Evolutionary conservation across 2,888 invertebrate species (phyloP).

Genomic region (Synanthedon tipuliformis): DNA sequence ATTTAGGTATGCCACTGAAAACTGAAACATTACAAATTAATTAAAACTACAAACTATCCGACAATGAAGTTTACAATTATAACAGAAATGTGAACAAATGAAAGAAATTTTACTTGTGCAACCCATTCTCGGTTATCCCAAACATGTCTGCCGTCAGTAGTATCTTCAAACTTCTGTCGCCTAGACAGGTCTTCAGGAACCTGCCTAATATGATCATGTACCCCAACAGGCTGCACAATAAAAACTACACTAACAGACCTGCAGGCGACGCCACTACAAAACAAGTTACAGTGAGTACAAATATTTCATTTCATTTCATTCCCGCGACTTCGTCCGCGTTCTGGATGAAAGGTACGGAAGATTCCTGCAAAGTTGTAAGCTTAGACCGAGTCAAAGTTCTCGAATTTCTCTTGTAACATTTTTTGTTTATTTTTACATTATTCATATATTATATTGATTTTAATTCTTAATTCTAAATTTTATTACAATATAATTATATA

Average conservation of each 20-base stretch:
- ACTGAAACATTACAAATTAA: not conserved
- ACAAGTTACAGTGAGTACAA: conserved; percentile 22
- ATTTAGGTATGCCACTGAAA: conserved; percentile 23
- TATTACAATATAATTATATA: no score
- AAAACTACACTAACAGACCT: conserved; percentile 19
- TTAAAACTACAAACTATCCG: conserved; percentile 9
- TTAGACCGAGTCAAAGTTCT: no score
- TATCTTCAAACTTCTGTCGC: conserved; percentile 22
- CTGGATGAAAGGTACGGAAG: no score
- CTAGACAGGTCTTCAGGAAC: conserved; percentile 16
- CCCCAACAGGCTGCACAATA: conserved; percentile 8
- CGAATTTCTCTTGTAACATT: no score
- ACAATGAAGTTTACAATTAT: conserved; percentile 3
- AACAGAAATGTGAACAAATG: conserved; percentile 8
- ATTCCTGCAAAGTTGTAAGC: no score
- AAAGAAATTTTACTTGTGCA: not conserved
- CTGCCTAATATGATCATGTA: conserved; percentile 11
- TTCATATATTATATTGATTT: no score
- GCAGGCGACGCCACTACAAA: conserved; percentile 23
- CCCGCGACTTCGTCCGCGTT: no score
- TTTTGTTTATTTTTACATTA: no score
- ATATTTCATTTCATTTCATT: not conserved
- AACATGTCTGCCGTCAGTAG: conserved; percentile 27
- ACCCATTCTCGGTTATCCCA: conserved; percentile 17
- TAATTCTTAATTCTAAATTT: no score